Conservation (phyloP, 2,888 invertebrate genomes). For the Epirrita christyi region DNA sequence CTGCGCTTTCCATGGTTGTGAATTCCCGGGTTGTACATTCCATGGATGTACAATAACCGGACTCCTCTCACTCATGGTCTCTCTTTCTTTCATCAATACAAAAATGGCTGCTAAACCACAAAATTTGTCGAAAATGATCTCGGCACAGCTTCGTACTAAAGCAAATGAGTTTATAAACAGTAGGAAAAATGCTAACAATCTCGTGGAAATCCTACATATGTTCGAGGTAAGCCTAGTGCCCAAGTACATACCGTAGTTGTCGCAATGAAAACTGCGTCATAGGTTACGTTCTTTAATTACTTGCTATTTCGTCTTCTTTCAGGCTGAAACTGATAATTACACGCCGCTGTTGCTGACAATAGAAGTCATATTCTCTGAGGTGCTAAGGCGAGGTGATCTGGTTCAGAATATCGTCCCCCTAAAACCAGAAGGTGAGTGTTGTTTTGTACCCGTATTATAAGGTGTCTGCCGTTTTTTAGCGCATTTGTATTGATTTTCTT, state of each 20-base stretch:
- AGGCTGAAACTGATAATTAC: conserved; percentile 76
- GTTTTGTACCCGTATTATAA: conserved; percentile 24
- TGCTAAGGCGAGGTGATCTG: conserved; percentile 88
- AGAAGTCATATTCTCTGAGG: conserved; percentile 89
- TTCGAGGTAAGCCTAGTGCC: conserved; percentile 84
- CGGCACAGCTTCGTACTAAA: conserved; percentile 87
- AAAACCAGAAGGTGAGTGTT: conserved; percentile 80
- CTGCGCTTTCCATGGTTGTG: too few relatives aligned
- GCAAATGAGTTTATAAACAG: conserved; percentile 89
- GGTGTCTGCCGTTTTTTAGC: conserved; percentile 40
- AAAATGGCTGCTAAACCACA: conserved; percentile 75
- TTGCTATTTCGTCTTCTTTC: conserved; percentile 53
- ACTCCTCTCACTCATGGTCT: conserved; percentile 2
- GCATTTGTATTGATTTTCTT: conserved; percentile 59
- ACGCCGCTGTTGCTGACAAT: conserved; percentile 87
- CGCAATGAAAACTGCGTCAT: conserved; percentile 55
- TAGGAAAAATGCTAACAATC: conserved; percentile 86
- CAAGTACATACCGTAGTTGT: conserved; percentile 27
- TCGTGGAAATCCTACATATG: conserved; percentile 88
- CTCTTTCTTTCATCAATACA: conserved; percentile 65
- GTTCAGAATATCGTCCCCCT: conserved; percentile 85
- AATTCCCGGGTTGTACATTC: too few relatives aligned
- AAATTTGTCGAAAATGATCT: conserved; percentile 84
- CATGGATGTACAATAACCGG: too few relatives aligned
- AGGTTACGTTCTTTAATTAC: conserved; percentile 56